Conservation (phyloP, 2,888 invertebrate genomes). For the Stramonita haemastoma region DNA sequence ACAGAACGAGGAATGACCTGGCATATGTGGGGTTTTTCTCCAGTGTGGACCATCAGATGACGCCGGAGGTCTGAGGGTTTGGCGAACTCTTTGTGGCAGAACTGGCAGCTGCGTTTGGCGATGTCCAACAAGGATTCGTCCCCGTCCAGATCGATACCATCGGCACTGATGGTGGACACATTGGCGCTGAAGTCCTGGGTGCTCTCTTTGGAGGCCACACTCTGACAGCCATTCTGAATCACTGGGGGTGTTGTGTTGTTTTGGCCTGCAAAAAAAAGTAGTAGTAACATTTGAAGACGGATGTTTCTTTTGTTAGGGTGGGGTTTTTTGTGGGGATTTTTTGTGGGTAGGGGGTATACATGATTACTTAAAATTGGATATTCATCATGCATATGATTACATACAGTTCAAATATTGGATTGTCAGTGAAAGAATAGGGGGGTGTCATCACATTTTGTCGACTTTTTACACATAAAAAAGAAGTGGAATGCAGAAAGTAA, state of each 20-base stretch:
- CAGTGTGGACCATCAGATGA: constrained; percentile 74
- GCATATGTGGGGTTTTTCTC: constrained; percentile 72
- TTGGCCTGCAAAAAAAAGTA: not conserved
- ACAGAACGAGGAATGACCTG: constrained; percentile 56
- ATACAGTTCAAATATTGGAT: too few relatives aligned
- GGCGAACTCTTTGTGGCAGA: constrained; percentile 70
- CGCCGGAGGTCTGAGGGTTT: constrained; percentile 74
- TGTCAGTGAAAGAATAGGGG: too few relatives aligned
- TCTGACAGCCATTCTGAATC: not conserved
- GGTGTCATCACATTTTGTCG: too few relatives aligned
- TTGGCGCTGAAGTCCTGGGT: constrained; percentile 31
- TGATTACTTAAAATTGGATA: too few relatives aligned
- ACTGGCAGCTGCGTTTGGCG: constrained; percentile 57
- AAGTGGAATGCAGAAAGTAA: too few relatives aligned
- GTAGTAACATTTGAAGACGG: not conserved
- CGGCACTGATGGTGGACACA: not conserved
- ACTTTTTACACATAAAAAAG: too few relatives aligned
- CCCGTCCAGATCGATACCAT: constrained; percentile 12
- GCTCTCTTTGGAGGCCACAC: not conserved
- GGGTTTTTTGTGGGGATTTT: too few relatives aligned
- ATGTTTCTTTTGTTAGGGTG: too few relatives aligned
- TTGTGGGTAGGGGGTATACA: too few relatives aligned
- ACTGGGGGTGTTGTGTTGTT: not conserved
- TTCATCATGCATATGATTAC: too few relatives aligned
- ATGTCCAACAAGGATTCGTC: constrained; percentile 36